Evolutionary conservation across 1,140 invertebrate genomes (phyloP), one percentile per base, ranked within the genome.

Genomic region (Cyclargus thomasi): DNA sequence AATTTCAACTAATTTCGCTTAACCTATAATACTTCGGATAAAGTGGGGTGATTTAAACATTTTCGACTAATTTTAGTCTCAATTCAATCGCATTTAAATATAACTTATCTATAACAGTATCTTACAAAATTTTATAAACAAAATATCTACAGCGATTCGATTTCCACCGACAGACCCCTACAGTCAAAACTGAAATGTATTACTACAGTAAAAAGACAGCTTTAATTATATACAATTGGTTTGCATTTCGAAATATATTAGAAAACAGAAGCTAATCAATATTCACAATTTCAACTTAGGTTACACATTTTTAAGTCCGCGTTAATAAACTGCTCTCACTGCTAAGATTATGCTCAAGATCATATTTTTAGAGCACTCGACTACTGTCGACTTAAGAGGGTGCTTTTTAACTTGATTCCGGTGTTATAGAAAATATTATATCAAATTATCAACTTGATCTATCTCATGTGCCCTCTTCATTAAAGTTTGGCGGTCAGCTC

Each of bases 21-120:
- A 86, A 67, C 70, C 79, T 80, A 84, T 81, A 85, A 83, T 84
- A 83, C 81, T 84, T 80, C 75, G 62, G 75, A 78, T 74, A 74
- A 76, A 75, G 65, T 66, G 17, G 55, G 18, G 55, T 59, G 55
- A 59, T 59, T 59, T 21, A 47, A 47, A 47, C 14, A 35, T 55
- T 65, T 29, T 65, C 29, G 55, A 65, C 53, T 55, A 65, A 65
- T 23, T 29, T 29, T 65, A 53, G 53, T 57, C 64, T 55, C 53
- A 55, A 65, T 53, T 55, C 22, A 55, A 29, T 65, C 53, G 53
- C 29, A 57, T 65, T 65, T 65, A 65, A 65, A 65, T 70, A 71
- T 66, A 66, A 67, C 67, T 64, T 65, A 72, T 72, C 65, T 74
- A 75, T 69, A 75, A 75, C 76, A 74, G 67, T 76, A 81, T 82